These are phyloP conservation scores for Laspeyria flexula DNA, from an alignment of 2,888 invertebrate species.

Conservation along the genomic window DNA sequence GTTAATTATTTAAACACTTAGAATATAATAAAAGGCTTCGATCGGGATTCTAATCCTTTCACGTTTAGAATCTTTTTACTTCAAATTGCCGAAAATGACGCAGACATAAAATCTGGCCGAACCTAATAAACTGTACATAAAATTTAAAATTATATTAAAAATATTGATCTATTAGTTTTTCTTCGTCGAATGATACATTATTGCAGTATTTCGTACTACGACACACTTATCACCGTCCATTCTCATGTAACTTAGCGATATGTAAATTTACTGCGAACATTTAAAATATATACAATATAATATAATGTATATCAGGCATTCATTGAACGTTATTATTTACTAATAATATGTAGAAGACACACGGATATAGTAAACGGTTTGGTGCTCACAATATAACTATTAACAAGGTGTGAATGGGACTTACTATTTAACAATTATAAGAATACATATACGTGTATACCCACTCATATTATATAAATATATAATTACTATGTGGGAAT, in stretches of 20 bases:
- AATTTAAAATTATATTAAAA: slow-evolving; percentile 70
- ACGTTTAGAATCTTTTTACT: slow-evolving; percentile 37
- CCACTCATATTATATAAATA: neutral
- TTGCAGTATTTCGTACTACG: slow-evolving; percentile 37
- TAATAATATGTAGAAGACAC: slow-evolving; percentile 17
- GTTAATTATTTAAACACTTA: slow-evolving; percentile 45
- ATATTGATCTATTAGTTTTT: slow-evolving; percentile 52
- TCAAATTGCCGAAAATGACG: slow-evolving; percentile 51
- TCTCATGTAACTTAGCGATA: slow-evolving; percentile 27
- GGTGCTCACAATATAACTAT: neutral
- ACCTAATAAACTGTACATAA: slow-evolving; percentile 64
- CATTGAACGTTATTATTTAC: slow-evolving; percentile 25
- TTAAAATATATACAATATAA: slow-evolving; percentile 21
- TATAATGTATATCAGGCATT: slow-evolving; percentile 33
- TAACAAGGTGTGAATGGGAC: neutral
- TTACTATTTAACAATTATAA: neutral
- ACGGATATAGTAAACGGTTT: slow-evolving; percentile 8
- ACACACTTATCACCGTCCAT: slow-evolving; percentile 23
- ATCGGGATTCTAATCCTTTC: slow-evolving; percentile 26
- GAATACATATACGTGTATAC: neutral
- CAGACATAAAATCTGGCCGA: slow-evolving; percentile 59
- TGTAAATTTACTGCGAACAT: slow-evolving; percentile 32
- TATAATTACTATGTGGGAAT: slow-evolving; percentile 6
- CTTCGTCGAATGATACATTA: slow-evolving; percentile 25
- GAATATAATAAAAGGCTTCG: slow-evolving; percentile 43